A percentile compares a stretch with the other conserved stretches of the same genome.
phyloP scores from a whole-genome alignment of 2,113 vertebrate genomes.

The Crotalus viridis region DNA sequence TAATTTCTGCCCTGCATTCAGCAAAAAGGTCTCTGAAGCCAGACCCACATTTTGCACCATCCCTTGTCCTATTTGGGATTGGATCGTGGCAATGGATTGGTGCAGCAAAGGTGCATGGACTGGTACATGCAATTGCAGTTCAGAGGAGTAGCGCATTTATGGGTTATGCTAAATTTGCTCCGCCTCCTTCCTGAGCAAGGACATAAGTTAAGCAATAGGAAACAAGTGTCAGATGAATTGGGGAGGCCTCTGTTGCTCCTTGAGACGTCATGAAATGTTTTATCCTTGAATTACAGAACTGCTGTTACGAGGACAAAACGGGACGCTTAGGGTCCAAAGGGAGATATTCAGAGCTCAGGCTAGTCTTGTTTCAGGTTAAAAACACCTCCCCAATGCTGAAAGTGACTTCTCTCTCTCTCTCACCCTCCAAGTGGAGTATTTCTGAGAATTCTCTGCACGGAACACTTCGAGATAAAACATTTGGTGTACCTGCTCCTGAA shows the following conservation, averaged over 20 bases:
- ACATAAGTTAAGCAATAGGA: neutral
- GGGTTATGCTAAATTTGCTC: neutral
- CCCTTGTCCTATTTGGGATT: neutral
- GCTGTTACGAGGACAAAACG: neutral
- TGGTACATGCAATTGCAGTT: neutral
- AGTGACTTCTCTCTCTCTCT: neutral
- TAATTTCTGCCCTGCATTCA: neutral
- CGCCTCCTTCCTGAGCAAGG: neutral
- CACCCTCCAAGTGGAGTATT: neutral
- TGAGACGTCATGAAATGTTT: neutral
- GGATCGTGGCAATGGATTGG: neutral
- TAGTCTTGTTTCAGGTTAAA: neutral
- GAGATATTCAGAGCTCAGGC: neutral
- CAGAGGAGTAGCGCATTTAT: neutral
- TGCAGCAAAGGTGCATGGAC: neutral
- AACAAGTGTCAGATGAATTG: neutral
- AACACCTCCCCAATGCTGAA: neutral
- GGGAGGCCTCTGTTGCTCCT: neutral
- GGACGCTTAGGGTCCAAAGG: neutral
- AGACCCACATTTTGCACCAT: too few relatives aligned
- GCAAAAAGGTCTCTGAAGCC: neutral
- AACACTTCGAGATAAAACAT: neutral
- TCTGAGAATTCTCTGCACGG: neutral
- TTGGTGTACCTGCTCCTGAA: neutral
- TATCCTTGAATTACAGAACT: neutral